A percentile compares a stretch with the other conserved stretches of the same genome.
These are phyloP conservation scores for Drosophila borborema DNA, from an alignment of 2,888 invertebrate genomes.

Conservation along the genomic window DNA sequence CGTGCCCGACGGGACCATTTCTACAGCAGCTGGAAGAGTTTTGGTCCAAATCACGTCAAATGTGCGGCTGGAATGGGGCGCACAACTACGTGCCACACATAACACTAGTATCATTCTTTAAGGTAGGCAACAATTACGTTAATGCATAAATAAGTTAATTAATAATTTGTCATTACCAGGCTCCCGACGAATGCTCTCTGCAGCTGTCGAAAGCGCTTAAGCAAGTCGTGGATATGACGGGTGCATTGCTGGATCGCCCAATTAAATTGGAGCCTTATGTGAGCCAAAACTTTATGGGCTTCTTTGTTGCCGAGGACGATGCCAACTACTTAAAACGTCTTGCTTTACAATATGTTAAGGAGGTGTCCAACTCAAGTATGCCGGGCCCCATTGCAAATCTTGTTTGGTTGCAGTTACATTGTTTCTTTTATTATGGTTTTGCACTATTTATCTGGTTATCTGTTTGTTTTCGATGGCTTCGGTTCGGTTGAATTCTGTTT, in stretches of 20 bases:
- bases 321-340: constrained; percentile 92
- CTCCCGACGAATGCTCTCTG: constrained; percentile 90
- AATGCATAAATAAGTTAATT: not conserved
- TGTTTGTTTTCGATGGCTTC: constrained; percentile 40
- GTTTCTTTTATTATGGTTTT: constrained; percentile 23
- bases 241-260: constrained; percentile 88
- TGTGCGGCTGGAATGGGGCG: constrained; percentile 95
- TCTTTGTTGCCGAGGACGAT: constrained; percentile 93
- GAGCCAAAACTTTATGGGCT: constrained; percentile 95
- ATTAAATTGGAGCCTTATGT: constrained; percentile 92
- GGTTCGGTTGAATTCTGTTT: constrained; percentile 52
- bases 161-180: constrained; percentile 85
- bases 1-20: constrained; percentile 90
- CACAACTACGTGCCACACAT: constrained; percentile 96
- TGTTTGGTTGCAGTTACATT: constrained; percentile 42
- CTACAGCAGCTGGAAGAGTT: constrained; percentile 89
- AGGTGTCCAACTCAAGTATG: constrained; percentile 91
- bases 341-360: constrained; percentile 92
- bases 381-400: constrained; percentile 35
- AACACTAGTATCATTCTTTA: constrained; percentile 95
- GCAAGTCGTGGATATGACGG: constrained; percentile 90
- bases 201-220: constrained; percentile 90
- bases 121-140: constrained; percentile 86
- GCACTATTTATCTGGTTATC: constrained; percentile 49
- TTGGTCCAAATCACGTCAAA: constrained; percentile 90